A percentile compares a stretch with the other conserved stretches of the same genome.
Evolutionary conservation across 1,140 invertebrate genomes (phyloP).

Genomic region (Octopus sinensis): DNA sequence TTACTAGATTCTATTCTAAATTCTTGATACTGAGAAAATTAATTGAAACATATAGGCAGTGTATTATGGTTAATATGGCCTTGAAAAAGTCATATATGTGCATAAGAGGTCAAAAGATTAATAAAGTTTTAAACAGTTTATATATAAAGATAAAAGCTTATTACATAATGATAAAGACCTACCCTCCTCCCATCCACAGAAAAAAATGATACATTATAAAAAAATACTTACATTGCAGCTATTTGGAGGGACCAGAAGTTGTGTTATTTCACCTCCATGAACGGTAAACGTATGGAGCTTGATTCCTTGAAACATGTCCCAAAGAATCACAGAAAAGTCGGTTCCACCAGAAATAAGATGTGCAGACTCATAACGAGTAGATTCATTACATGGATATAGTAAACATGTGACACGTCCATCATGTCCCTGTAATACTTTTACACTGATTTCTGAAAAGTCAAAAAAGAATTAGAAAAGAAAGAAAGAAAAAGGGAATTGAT

Average conservation of each 20-base stretch:
- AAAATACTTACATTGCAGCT: conserved; percentile 66
- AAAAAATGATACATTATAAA: not conserved
- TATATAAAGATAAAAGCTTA: too few species aligned
- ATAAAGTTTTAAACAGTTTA: too few species aligned
- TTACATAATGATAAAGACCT: too few species aligned
- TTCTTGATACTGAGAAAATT: too few species aligned
- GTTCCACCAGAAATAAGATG: conserved; percentile 88
- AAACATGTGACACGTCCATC: conserved; percentile 91
- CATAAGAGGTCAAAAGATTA: too few species aligned
- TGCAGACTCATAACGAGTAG: conserved; percentile 83
- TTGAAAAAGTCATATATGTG: too few species aligned
- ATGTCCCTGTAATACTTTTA: conserved; percentile 85
- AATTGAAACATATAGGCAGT: too few species aligned
- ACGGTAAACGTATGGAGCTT: conserved; percentile 93
- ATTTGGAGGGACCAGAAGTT: conserved; percentile 85
- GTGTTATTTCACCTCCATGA: conserved; percentile 81
- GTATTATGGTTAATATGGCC: too few species aligned
- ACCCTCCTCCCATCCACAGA: too few species aligned
- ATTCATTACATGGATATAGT: conserved; percentile 88
- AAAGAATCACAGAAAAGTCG: conserved; percentile 95
- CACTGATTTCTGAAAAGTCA: conserved; percentile 74
- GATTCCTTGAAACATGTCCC: conserved; percentile 90
- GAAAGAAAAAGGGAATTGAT: too few species aligned
- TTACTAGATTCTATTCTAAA: too few species aligned
- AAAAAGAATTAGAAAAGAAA: conserved; percentile 6